These are phyloP conservation scores for Trinectes maculatus DNA, from an alignment of 2,113 vertebrate genomes.

Conservation along the genomic window DNA sequence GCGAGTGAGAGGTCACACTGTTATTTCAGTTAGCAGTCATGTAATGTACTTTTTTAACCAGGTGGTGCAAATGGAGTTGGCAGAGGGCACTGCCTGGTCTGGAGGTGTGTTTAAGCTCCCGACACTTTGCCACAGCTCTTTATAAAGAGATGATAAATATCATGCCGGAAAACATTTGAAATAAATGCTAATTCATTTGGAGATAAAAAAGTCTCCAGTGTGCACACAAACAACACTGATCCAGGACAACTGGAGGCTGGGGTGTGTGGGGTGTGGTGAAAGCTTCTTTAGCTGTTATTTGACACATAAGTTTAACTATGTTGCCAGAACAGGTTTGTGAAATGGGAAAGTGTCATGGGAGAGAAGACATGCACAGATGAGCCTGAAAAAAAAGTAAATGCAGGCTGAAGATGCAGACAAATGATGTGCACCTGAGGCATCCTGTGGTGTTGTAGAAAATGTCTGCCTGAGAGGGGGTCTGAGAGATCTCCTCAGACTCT, in stretches of 20 bases:
- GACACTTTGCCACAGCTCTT: too few relatives aligned
- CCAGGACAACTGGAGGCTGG: not conserved
- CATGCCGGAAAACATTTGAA: too few relatives aligned
- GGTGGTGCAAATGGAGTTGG: too few relatives aligned
- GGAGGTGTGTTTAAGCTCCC: too few relatives aligned
- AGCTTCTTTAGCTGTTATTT: not conserved
- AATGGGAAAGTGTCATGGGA: conserved; percentile 30
- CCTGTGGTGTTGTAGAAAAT: conserved; percentile 97
- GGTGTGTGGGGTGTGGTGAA: conserved; percentile 8
- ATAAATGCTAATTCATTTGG: not conserved
- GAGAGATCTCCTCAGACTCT: conserved; percentile 59
- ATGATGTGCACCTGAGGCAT: conserved; percentile 88
- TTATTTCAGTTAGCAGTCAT: conserved; percentile 5
- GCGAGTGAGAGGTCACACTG: conserved; percentile 8
- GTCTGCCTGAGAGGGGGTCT: conserved; percentile 87
- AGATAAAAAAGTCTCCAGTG: not conserved
- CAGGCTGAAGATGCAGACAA: not conserved
- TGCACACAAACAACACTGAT: not conserved
- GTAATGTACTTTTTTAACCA: not conserved
- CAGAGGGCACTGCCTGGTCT: too few relatives aligned
- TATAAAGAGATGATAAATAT: too few relatives aligned
- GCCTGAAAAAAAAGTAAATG: not conserved
- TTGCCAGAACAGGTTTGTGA: conserved; percentile 18
- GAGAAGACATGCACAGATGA: not conserved
- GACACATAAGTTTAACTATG: not conserved